Base-by-base conservation (phyloP, 2,113 vertebrate genomes). In the Proteles cristata region DNA sequence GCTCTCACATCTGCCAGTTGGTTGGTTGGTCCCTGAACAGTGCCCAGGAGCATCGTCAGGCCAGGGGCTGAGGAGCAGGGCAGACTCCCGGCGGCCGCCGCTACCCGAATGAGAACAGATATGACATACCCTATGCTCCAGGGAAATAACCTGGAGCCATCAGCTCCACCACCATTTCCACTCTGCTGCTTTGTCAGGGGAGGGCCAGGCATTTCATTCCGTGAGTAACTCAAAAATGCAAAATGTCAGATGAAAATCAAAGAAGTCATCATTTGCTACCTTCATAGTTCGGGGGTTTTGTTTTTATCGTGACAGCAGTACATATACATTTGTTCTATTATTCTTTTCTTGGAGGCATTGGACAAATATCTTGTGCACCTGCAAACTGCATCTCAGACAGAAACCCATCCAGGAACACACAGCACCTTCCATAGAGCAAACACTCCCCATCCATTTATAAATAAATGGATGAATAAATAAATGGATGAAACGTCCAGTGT, bases 1-100 rank as follows among this genome's bases (percentile, higher is more conserved):
- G 69, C 4, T 2, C 23, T 66, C 31, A 50, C 26, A 12, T 15
- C 50, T 0, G 2, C 2, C 43, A 9, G 15, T 8, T 0, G 0
- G 48, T 53, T 4, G 5, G 4, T 81, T 33, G 39, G 23, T 82
- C 55, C 11, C 0, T 39, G 55, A 77, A 7, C 53, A 26, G 65
- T 53, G 26, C 28, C 31, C 66, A n/a, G 73, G 66, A 65, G 31
- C 9, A 25, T 15, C 45, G 8, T 45, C 43, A 33, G 48, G 50
- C 5, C 1, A 55, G 63, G 19, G 5, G 53, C 71, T 86, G 53
- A 11, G 43, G 39, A 45, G n/a, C 33, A 63, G 25, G 6, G 17
- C 61, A 65, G 65, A 71, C 48, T 7, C 63, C 63, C 39, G n/a
- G 31, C 17, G 11, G 28, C 63, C 9, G 31, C 61, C 63, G 21